Percentiles rank a stretch among this genome's conserved stretches.
phyloP scores from a whole-genome alignment of 2,888 invertebrate genomes.

The Galerucella calmariensis region DNA sequence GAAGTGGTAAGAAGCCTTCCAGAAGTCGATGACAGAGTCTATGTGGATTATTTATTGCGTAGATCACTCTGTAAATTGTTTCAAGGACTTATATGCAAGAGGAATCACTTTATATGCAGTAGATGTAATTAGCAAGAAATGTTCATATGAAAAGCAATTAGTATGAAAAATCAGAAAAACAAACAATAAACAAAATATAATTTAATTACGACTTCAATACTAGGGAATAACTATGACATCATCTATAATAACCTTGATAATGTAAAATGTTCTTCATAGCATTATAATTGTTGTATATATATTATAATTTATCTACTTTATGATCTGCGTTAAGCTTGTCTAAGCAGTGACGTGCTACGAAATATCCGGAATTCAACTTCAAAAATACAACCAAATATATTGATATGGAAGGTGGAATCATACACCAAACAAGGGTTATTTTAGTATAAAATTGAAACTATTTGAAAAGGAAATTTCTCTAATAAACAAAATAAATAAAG shows the following conservation, averaged over 20 bases:
- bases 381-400: no score
- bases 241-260: conserved; percentile 35
- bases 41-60: no score
- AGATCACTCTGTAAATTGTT: background rate
- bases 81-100: background rate
- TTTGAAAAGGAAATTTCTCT: no score
- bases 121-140: background rate
- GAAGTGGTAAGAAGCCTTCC: no score
- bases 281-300: conserved; percentile 20
- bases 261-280: conserved; percentile 27
- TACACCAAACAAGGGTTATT: no score
- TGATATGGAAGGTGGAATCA: no score
- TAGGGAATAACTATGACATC: conserved; percentile 41
- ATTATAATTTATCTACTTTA: conserved; percentile 20
- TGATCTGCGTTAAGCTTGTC: conserved; percentile 10
- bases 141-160: background rate
- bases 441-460: no score
- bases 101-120: background rate
- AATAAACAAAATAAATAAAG: no score
- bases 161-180: background rate
- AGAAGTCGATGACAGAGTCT: no score
- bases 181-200: conserved; percentile 19
- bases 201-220: conserved; percentile 20
- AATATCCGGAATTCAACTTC: background rate
- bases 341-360: background rate